Conservation (phyloP, 2,113 vertebrate species). For the Cyprinodon tularosa region DNA sequence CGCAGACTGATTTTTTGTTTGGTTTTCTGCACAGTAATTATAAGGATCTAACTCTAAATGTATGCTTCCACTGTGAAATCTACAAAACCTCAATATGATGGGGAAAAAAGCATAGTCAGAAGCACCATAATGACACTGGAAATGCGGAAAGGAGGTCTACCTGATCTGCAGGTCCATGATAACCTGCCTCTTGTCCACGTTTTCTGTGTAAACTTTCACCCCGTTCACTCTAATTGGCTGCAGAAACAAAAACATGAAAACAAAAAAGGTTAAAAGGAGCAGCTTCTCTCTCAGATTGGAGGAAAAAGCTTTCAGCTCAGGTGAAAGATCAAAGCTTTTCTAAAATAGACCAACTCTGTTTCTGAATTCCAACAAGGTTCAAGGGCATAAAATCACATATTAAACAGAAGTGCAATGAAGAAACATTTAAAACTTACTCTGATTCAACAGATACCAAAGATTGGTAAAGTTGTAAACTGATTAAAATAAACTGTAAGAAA, state of each 20-base stretch:
- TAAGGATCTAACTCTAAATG: neutral
- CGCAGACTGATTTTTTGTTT: neutral
- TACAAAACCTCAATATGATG: neutral
- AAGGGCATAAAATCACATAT: neutral
- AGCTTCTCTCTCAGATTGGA: neutral
- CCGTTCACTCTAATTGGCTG: slow-evolving; percentile 95
- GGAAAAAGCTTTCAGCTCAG: neutral
- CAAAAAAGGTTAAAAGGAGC: neutral
- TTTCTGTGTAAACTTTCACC: slow-evolving; percentile 97
- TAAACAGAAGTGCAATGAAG: neutral
- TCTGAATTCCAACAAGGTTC: neutral
- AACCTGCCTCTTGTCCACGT: slow-evolving; percentile 96
- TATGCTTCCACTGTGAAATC: neutral
- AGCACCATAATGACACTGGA: neutral
- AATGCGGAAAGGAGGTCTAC: slow-evolving; percentile 61
- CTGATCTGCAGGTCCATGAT: slow-evolving; percentile 98
- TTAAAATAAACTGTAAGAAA: neutral
- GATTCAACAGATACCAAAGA: neutral
- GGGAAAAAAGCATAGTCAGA: neutral
- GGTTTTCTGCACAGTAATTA: neutral
- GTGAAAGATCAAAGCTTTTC: neutral
- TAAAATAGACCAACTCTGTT: neutral
- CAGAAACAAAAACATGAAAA: slow-evolving; percentile 4
- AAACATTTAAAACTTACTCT: neutral
- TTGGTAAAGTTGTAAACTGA: neutral